Conservation (phyloP, 2,113 vertebrate genomes). For the Calonectris borealis region DNA sequence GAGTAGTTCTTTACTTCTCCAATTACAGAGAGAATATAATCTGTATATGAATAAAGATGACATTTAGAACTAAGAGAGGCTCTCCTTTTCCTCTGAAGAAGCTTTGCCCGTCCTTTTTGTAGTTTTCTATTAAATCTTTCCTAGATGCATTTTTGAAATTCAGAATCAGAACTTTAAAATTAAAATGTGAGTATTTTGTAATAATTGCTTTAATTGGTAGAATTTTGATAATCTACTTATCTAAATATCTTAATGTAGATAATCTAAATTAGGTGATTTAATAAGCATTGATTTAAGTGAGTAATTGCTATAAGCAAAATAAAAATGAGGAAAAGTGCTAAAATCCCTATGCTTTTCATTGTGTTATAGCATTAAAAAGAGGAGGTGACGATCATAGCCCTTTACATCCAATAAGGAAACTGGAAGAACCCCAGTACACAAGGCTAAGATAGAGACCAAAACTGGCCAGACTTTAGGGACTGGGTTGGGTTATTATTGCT, state of each 20-base stretch:
- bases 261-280: not conserved
- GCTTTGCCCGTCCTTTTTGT: not conserved
- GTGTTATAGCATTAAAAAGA: not conserved
- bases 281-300: not conserved
- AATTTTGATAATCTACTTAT: not conserved
- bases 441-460: not conserved
- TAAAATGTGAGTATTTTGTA: not conserved
- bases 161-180: not conserved
- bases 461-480: not conserved
- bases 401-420: not conserved
- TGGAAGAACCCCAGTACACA: not conserved
- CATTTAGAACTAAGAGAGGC: not conserved
- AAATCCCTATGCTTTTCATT: not conserved
- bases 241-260: not conserved
- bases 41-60: not conserved
- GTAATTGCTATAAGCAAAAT: not conserved
- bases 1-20: not conserved
- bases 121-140: not conserved
- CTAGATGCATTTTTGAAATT: not conserved
- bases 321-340: not conserved
- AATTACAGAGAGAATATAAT: not conserved
- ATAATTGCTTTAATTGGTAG: not conserved
- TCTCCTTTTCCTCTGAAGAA: not conserved
- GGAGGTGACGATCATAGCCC: not conserved
- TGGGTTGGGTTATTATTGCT: not conserved